Evolutionary conservation across 1,140 invertebrate genomes (phyloP), one percentile per base, ranked within the genome.

Genomic region (Cherax destructor): DNA sequence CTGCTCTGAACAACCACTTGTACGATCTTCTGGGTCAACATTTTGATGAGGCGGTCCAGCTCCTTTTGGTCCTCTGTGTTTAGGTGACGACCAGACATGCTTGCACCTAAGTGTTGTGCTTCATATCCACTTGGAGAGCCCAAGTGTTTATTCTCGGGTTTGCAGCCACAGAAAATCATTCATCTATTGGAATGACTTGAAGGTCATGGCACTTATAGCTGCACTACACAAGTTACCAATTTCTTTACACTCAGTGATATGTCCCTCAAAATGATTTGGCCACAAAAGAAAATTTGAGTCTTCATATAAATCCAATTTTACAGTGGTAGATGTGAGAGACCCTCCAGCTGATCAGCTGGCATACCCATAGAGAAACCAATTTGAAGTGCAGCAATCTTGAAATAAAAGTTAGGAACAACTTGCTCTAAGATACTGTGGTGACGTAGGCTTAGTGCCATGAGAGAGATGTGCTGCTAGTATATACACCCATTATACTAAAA

Each of bases 1-100:
- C 98, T 95, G 3, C 97, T 97, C 94, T 98, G 97, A 10, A 99
- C 97, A 91, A 99, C 97, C 21, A 98, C 96, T 95, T 98, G 98
- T 78, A 97, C 96, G 85, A 96, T 96, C 95, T 98, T 98, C n/a
- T 97, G 95, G 0, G 97, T 96, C 86, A 99, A 95, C 94, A 97
- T 98, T 94, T 97, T 98, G 0, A 97, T 97, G 94, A 98, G 89
- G 30, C 89, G 89, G 30, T 76, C 89, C 81, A 91, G 59, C 49
- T 91, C 89, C 41, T 83, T 83, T 30, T 83, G 83, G 47, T 91
- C 89, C 59, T 91, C 89, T 16, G 89, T 80, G 77, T 83, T 91
- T 11, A 91, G 83, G n/a, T 84, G 80, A 10, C 89, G 89, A n/a
- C 87, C 87, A 47, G 89, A 91, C 89, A 91, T 91, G 74, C 47